Conservation (phyloP, 2,888 invertebrate genomes). For the Volucella zonaria region DNA sequence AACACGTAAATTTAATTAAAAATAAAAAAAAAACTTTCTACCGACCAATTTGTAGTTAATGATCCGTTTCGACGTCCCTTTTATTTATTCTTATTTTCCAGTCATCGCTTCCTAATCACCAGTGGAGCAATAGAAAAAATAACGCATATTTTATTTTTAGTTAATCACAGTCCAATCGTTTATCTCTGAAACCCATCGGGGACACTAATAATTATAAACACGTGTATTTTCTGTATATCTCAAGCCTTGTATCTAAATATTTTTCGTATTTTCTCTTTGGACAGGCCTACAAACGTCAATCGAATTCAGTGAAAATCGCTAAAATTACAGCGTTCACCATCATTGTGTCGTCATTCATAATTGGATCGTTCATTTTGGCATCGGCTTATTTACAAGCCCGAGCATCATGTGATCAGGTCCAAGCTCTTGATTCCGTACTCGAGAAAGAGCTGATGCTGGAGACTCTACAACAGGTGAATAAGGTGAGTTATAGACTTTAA, state of each 20-base stretch:
- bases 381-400: constrained; percentile 92
- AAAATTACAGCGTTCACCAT: constrained; percentile 92
- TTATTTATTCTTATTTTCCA: constrained; percentile 23
- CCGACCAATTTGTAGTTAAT: constrained; percentile 37
- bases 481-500: constrained; percentile 77
- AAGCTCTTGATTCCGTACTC: constrained; percentile 86
- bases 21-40: constrained; percentile 16
- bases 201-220: constrained; percentile 37
- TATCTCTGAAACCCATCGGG: constrained; percentile 35
- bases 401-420: constrained; percentile 90
- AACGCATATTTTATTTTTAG: constrained; percentile 4
- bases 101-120: not conserved
- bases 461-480: constrained; percentile 88
- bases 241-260: constrained; percentile 32
- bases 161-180: constrained; percentile 38
- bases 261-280: constrained; percentile 72
- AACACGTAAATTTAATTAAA: not conserved
- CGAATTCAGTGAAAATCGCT: constrained; percentile 92
- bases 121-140: not conserved
- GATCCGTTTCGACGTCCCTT: constrained; percentile 25
- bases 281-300: constrained; percentile 91
- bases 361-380: constrained; percentile 92
- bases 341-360: constrained; percentile 90
- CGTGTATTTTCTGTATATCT: constrained; percentile 8
- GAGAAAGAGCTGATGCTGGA: constrained; percentile 89